Evolutionary conservation across 2,888 invertebrate species (phyloP).

Genomic region (Dinocampus coccinellae): DNA sequence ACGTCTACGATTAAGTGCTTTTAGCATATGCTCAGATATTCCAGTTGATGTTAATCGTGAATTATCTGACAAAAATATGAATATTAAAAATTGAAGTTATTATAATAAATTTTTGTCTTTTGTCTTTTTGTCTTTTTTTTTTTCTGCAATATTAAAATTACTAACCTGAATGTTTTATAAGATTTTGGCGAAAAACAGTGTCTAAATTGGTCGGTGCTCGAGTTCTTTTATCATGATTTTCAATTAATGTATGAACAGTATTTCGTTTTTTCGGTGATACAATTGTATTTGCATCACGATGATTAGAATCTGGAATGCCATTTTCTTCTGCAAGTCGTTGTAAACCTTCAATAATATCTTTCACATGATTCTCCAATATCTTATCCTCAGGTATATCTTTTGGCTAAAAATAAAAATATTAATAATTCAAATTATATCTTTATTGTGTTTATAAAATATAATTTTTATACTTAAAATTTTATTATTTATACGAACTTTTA

Average conservation of each 20-base stretch:
- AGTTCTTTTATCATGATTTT: constrained; percentile 84
- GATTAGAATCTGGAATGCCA: constrained; percentile 68
- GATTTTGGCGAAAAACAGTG: constrained; percentile 53
- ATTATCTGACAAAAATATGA: constrained; percentile 35
- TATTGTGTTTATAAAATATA: no score
- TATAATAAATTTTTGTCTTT: neutral
- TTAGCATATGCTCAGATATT: constrained; percentile 33
- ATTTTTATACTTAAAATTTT: no score
- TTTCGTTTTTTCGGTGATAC: constrained; percentile 82
- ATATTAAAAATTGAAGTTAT: neutral
- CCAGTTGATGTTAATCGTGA: constrained; percentile 39
- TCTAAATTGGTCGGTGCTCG: constrained; percentile 76
- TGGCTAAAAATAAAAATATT: constrained; percentile 70
- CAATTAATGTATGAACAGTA: constrained; percentile 90
- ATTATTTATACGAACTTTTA: constrained; percentile 74
- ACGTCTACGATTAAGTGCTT: constrained; percentile 40
- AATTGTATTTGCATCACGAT: constrained; percentile 82
- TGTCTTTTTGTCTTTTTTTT: neutral
- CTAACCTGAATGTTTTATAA: constrained; percentile 45
- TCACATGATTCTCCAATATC: constrained; percentile 78
- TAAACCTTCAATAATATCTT: constrained; percentile 89
- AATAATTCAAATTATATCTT: no score
- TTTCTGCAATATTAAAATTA: neutral
- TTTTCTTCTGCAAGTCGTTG: constrained; percentile 81
- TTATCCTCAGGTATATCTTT: constrained; percentile 88